Evolutionary conservation across 2,113 vertebrate species (phyloP), one percentile per base, ranked within the genome.

Genomic region (Sarotherodon lohbergeri): DNA sequence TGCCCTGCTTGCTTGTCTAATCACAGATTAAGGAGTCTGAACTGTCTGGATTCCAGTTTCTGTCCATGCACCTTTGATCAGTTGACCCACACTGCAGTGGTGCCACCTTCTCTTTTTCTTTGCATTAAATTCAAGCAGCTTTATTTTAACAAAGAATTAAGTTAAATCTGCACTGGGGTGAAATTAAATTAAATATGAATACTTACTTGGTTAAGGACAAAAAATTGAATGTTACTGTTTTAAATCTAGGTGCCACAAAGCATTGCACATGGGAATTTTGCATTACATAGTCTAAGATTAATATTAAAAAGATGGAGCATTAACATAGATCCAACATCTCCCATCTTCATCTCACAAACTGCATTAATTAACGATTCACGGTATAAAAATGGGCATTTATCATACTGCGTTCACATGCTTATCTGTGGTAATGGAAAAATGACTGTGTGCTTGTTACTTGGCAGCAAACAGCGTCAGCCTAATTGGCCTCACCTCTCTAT

Each of bases 21-120:
- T 93, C 92, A 84, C 84, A 90, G 93, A 93, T 93, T 92, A 93
- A 91, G 46, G 17, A 52, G 87, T 76, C 86, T 87, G 79, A 89
- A 91, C 88, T 87, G 89, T 91, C 85, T 91, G 88, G 43, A 84
- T 66, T 55, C 83, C 73, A 24, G 34, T 57, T 88, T 83, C 57
- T 76, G 81, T 66, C 13, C 12, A 7, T 29, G 68, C 36, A 4
- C 6, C 6, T 79, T 82, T 86, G 17, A 43, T 66, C 59, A 82
- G 29, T 87, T 82, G 71, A 83, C 39, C 55, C 16, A 29, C 27
- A 66, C 68, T 79, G 10, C 5, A 52, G 3, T 27, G 63, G 27
- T 66, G 55, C 19, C 3, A 43, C 39, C 16, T 52, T 43, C 22
- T 34, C 2, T 7, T 61, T 76, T 50, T 32, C 19, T 78, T 12